Evolutionary conservation across 2,113 vertebrate species (phyloP).

Genomic region (Ophiodon elongatus): DNA sequence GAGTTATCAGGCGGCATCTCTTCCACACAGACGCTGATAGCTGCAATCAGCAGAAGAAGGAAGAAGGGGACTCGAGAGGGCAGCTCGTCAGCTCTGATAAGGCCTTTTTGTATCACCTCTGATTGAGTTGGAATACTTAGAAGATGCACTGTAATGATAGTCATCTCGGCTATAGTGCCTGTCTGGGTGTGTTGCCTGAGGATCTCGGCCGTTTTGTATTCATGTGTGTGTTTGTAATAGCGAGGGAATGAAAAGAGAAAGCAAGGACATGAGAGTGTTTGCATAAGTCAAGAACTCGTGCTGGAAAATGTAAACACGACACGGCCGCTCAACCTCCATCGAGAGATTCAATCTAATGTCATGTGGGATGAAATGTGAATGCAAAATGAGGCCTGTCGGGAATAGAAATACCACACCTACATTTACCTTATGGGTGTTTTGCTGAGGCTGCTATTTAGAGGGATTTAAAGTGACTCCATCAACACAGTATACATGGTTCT

Average conservation of each 20-base stretch:
- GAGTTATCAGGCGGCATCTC: slow-evolving; percentile 59
- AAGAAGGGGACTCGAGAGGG: slow-evolving; percentile 72
- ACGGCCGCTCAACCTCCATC: neutral
- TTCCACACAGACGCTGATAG: slow-evolving; percentile 71
- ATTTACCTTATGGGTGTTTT: neutral
- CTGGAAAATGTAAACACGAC: slow-evolving; percentile 18
- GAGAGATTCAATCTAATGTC: slow-evolving; percentile 15
- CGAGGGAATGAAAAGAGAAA: slow-evolving; percentile 5
- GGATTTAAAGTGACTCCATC: neutral
- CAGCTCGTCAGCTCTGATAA: slow-evolving; percentile 68
- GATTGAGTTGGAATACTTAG: slow-evolving; percentile 76
- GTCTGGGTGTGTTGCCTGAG: slow-evolving; percentile 35
- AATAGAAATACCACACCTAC: neutral
- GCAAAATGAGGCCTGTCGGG: neutral
- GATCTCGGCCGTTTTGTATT: slow-evolving; percentile 40
- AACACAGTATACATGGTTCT: neutral
- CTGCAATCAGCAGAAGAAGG: slow-evolving; percentile 77
- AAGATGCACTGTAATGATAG: slow-evolving; percentile 65
- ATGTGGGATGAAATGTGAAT: neutral
- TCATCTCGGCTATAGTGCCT: slow-evolving; percentile 31
- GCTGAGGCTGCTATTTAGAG: neutral
- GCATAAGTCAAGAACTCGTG: slow-evolving; percentile 46
- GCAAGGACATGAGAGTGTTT: slow-evolving; percentile 29
- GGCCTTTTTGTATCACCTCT: slow-evolving; percentile 63
- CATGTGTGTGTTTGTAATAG: slow-evolving; percentile 11